Conservation (phyloP, 2,797 vertebrate genomes). For the Labeo calbasu region DNA sequence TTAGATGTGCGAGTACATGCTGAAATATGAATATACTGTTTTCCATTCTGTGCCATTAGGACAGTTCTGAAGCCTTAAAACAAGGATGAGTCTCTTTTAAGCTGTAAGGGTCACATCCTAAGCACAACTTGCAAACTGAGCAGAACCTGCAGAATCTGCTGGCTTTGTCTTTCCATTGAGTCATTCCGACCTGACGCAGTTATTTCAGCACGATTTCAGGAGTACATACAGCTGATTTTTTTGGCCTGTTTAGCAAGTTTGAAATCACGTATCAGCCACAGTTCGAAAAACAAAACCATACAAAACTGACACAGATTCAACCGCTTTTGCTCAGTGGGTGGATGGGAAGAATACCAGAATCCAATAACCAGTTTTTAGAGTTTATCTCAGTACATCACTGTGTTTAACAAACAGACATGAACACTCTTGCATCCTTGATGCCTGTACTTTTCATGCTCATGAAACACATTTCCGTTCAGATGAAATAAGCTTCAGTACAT, state of each 20-base stretch:
- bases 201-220: constrained; percentile 65
- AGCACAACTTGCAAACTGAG: constrained; percentile 80
- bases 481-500: constrained; percentile 58
- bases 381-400: constrained; percentile 74
- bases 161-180: constrained; percentile 65
- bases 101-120: constrained; percentile 72
- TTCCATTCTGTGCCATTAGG: constrained; percentile 69
- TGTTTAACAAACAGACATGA: constrained; percentile 72
- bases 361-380: constrained; percentile 55
- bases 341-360: constrained; percentile 65
- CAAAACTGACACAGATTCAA: constrained; percentile 4
- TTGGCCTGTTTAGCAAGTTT: not conserved
- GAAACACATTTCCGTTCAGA: constrained; percentile 63
- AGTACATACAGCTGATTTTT: not conserved
- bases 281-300: not conserved
- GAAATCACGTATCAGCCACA: not conserved
- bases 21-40: constrained; percentile 66
- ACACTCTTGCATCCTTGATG: constrained; percentile 65
- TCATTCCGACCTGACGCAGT: constrained; percentile 61
- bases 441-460: constrained; percentile 63
- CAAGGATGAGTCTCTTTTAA: constrained; percentile 64
- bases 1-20: constrained; percentile 64
- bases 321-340: constrained; percentile 26
- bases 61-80: constrained; percentile 84
- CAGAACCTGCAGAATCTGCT: constrained; percentile 69